These are phyloP conservation scores for Desoria tigrina DNA, from an alignment of 2,888 invertebrate genomes.

Conservation along the genomic window DNA sequence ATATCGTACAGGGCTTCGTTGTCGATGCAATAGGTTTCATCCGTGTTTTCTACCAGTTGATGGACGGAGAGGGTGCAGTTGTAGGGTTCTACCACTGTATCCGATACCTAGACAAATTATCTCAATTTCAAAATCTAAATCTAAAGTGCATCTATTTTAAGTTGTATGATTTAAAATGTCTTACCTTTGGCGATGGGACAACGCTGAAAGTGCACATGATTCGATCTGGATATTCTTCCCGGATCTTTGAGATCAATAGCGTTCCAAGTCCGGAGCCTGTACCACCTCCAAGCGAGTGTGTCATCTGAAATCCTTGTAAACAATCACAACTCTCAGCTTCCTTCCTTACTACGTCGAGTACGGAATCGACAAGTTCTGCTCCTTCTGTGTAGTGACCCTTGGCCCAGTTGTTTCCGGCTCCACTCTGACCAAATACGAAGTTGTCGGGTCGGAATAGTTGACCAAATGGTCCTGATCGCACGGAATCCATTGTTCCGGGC, in stretches of 20 bases:
- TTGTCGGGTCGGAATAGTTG: too few relatives aligned
- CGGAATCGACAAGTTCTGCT: too few relatives aligned
- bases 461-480: slow-evolving; percentile 91
- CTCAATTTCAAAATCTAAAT: too few relatives aligned
- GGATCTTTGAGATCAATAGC: slow-evolving; percentile 90
- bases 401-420: too few relatives aligned
- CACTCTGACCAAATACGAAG: too few relatives aligned
- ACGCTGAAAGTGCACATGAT: slow-evolving; percentile 98
- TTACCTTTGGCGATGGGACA: slow-evolving; percentile 65
- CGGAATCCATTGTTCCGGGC: slow-evolving; percentile 97
- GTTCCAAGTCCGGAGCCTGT: slow-evolving; percentile 96
- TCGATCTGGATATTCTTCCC: slow-evolving; percentile 96
- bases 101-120: slow-evolving; percentile 66
- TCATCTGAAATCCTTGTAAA: too few relatives aligned
- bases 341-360: too few relatives aligned
- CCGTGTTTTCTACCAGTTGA: slow-evolving; percentile 73
- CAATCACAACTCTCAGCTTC: too few relatives aligned
- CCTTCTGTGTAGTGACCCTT: too few relatives aligned
- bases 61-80: slow-evolving; percentile 84
- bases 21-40: slow-evolving; percentile 78
- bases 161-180: too few relatives aligned
- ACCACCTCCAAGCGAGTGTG: too few relatives aligned
- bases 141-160: too few relatives aligned
- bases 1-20: slow-evolving; percentile 88
- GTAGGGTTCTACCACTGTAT: slow-evolving; percentile 86